A percentile compares a stretch with the other conserved stretches of the same genome.
These are phyloP conservation scores for Aporrectodea caliginosa DNA, from an alignment of 1,140 invertebrate genomes.

Conservation along the genomic window DNA sequence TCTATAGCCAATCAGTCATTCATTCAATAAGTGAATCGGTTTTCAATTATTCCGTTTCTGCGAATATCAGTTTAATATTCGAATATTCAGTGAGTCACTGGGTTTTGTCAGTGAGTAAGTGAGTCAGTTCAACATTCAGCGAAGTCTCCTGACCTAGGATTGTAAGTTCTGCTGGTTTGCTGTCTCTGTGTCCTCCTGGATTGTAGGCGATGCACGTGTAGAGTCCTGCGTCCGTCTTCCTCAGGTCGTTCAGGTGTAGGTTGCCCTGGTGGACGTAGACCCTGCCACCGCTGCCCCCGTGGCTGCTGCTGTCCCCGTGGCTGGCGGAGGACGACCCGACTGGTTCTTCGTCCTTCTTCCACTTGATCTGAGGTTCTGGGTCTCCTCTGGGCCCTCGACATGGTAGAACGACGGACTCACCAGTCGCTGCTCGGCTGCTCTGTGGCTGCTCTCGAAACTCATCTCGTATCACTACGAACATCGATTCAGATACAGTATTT, in stretches of 20 bases:
- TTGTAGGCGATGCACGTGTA: conserved; percentile 83
- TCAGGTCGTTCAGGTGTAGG: conserved; percentile 75
- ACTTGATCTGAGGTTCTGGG: conserved; percentile 82
- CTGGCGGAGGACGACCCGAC: neutral
- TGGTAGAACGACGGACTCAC: conserved; percentile 83
- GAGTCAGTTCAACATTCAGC: too few relatives aligned
- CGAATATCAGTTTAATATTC: too few relatives aligned
- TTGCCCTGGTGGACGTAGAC: conserved; percentile 59
- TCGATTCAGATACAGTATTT: neutral
- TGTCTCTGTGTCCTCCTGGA: conserved; percentile 74
- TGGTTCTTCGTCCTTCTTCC: conserved; percentile 56
- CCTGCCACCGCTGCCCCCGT: too few relatives aligned
- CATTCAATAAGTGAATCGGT: too few relatives aligned
- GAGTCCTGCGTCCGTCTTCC: conserved; percentile 74
- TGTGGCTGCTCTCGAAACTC: conserved; percentile 27
- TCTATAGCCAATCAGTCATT: too few relatives aligned
- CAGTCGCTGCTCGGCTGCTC: conserved; percentile 49
- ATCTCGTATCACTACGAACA: conserved; percentile 3
- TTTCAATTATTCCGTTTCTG: too few relatives aligned
- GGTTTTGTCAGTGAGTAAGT: too few relatives aligned
- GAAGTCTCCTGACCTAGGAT: conserved; percentile 63
- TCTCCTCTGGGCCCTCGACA: conserved; percentile 88
- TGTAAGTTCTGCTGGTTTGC: conserved; percentile 68
- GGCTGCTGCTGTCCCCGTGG: too few relatives aligned
- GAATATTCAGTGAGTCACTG: too few relatives aligned